Evolutionary conservation across 2,113 vertebrate species (phyloP), one percentile per base, ranked within the genome.

Genomic region (Toxotes chatareus): DNA sequence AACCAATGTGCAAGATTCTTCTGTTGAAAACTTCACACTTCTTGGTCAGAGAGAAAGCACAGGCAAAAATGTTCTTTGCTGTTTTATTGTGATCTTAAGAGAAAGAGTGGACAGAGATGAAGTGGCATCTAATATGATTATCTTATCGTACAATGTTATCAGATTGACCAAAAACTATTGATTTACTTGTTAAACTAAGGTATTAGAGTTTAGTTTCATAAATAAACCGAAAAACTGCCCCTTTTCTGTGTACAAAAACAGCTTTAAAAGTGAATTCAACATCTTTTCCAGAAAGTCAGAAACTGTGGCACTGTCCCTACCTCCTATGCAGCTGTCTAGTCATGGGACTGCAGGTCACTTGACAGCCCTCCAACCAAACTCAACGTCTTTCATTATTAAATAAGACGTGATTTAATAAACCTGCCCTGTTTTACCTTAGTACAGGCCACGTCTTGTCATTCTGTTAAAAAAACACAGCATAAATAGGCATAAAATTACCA

Each of bases 331-430:
- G 56, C 76, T 79, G 53, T 67, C 13, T 3, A 77, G 90, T 93
- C 93, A 94, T 88, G 91, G 71, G 94, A 90, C 88, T 63, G 62
- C 56, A 76, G 74, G 86, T 93, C 91, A 93, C 85, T 79, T 90
- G 91, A 94, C 80, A 46, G 40, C 59, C 82, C 27, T 86, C 76
- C 76, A 44, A 46, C 59, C 83, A 60, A 72, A 83, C 91, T 66
- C 72, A 79, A 83, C 65, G 93, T 82, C 82, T 80, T 75, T 85
- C 83, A 92, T 94, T 93, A 94, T 44, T 59, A 84, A 67, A 76
- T 40, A 47, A 73, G 57, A 36, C 36, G 11, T 78, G 72, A 93
- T 92, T 83, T 53, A 83, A 91, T 89, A 64, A 89, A 83, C 57
- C 65, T 55, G 57, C 14, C n/a, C 60, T 49, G 17, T 56, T 78